Evolutionary conservation across 2,888 invertebrate genomes (phyloP), one percentile per base, ranked within the genome.

Genomic region (Ethmia dodecea): DNA sequence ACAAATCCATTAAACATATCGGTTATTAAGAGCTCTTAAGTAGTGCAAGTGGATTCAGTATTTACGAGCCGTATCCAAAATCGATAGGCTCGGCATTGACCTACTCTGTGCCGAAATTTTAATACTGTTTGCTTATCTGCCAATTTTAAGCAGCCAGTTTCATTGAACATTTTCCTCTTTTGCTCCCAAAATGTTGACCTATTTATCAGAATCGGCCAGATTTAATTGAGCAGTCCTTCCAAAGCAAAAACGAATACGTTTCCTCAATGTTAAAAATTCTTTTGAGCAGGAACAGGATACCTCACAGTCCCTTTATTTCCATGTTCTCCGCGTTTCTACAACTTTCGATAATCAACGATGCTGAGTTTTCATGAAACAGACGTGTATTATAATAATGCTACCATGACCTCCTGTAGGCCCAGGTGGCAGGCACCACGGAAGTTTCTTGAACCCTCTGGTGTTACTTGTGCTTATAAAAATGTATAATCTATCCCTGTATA

Each of bases 11-110:
- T n/a, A n/a, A n/a, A n/a, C n/a, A 22, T 34, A 38, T 43, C 38
- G 42, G 39, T 58, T 56, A 62, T 65, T 61, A 59, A 46, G 42
- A 51, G 15, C 18, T 46, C 18, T 46, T 27, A 35, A 60, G 54
- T 65, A 53, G 65, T 49, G 43, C 62, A 70, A 67, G 56, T 64
- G 40, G 44, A 69, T 66, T 63, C 58, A 49, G 50, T 56, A 46
- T 65, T 64, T 60, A 63, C 52, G 28, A 56, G 60, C 45, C 51
- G 50, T 51, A 53, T 60, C 59, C 55, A 43, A 70, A 66, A 62
- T 68, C 60, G 60, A 69, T 68, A 65, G 55, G 48, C 55, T 30
- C 49, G 62, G 55, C 75, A 73, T 71, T 78, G 75, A 74, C 75
- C 73, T 49, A 73, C 58, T 69, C 47, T 51, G 45, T 47, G 40